Base-by-base conservation (phyloP, 2,888 invertebrate species). In the Eupithecia exiguata region DNA sequence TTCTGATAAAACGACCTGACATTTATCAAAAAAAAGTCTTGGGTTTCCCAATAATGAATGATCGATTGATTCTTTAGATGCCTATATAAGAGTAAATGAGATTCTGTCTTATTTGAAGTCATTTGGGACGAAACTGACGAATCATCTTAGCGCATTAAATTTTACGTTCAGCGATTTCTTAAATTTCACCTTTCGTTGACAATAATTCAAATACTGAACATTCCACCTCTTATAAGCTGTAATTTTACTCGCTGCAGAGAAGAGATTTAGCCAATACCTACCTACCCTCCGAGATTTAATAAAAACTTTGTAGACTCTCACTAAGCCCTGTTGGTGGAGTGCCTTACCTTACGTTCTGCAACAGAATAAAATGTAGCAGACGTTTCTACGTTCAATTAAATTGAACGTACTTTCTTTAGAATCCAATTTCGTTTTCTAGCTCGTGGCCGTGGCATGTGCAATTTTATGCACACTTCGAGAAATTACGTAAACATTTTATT, bases 41-140 rank as follows among this genome's bases (percentile, higher is more conserved):
- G 35, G 71, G 71, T 67, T 67, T 69, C 69, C n/a, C 46, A 74
- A 71, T 70, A 74, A 68, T 18, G 25, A 71, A 65, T 74, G 74
- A 74, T 74, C 46, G 74, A 74, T 74, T 66, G 66, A 21, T 25
- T 66, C 65, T 38, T 25, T 38, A 38, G 63, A 65, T 65, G 38
- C 38, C 35, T 35, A 65, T 5, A 12, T 21, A 43, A 25, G 12
- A 58, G 21, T 66, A 66, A 66, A 66, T 38, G 63, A 16, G 12
- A 66, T 38, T 40, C 25, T 66, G 66, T 65, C 65, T 65, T 40
- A 40, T 66, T 66, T 40, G 65, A 38, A 16, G 16, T 9, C 62
- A 62, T 62, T 62, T 62, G 35, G 36, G 63, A 18, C n/a, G 36
- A 36, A 18, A 63, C 14, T 63, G 63, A 63, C 38, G n/a, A 65